These are phyloP conservation scores for Corella eumyota DNA, from an alignment of 23 tunicate species.

Conservation along the genomic window DNA sequence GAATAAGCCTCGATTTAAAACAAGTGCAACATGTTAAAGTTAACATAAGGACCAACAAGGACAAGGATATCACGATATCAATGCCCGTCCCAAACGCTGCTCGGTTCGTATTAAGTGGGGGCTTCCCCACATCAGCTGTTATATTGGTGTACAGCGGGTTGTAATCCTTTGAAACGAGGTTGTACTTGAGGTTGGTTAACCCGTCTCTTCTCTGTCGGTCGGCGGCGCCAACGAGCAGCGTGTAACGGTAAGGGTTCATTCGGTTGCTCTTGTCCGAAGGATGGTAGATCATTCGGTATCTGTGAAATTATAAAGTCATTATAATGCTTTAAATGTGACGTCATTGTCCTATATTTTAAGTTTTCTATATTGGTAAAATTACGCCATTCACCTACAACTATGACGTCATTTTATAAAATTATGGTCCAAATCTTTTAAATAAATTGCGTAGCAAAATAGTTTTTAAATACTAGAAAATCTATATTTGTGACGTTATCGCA, in stretches of 20 bases:
- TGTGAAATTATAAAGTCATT: constrained; percentile 3
- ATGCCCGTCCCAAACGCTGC: constrained; percentile 44
- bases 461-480: no score
- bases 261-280: constrained; percentile 65
- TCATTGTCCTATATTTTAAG: no score
- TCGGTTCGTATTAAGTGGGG: constrained; percentile 25
- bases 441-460: no score
- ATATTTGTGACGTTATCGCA: no score
- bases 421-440: no score
- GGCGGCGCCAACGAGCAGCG: constrained; percentile 60
- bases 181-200: constrained; percentile 30
- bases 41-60: constrained; percentile 33
- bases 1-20: constrained; percentile 44
- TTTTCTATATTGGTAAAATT: no score
- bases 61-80: constrained; percentile 45
- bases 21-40: constrained; percentile 51
- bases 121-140: constrained; percentile 61
- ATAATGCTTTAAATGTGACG: no score
- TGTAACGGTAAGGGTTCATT: constrained; percentile 64
- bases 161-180: constrained; percentile 6
- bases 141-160: constrained; percentile 55
- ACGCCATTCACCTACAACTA: no score
- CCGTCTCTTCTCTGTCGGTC: constrained; percentile 61
- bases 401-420: no score
- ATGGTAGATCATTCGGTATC: constrained; percentile 75